Evolutionary conservation across 1,140 invertebrate genomes (phyloP), one percentile per base, ranked within the genome.

Genomic region (Dendroctonus valens): DNA sequence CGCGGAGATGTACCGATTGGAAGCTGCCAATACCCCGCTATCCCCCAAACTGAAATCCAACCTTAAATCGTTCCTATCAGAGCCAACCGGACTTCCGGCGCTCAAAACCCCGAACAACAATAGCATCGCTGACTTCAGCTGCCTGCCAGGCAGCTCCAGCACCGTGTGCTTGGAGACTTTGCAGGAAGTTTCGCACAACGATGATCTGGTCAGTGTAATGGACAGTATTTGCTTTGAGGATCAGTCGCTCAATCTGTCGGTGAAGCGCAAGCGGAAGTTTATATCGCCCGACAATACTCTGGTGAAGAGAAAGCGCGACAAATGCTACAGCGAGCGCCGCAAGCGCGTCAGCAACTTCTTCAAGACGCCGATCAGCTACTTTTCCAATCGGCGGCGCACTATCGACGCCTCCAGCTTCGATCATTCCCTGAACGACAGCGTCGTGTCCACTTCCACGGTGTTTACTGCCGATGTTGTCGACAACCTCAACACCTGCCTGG

Each of bases 321-420:
- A 73, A 49, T 76, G 74, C 50, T 76, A 72, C 46, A 76, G 74
- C 51, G 76, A 78, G 59, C 72, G 72, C 8, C 69, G 67, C 12
- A 73, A 70, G 40, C 74, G 72, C 64, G 71, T 78, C n/a, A 72
- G 74, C 0, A 70, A 68, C 46, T 74, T 78, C 50, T 77, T 78
- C 54, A 76, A 74, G 59, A 77, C 77, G 3, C 77, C 77, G 4
- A 65, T 78, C 4, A 74, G 70, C 49, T 77, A 76, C 68, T 74
- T 78, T 59, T 75, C 76, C 11, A 75, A 77, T 66, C 68, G 77
- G 11, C 62, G 77, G 54, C 68, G 75, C 9, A 78, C 77, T 0
- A 77, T 78, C 26, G 72, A 74, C 48, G 70, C 72, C 0, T 50
- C 70, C 5, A 70, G 26, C 61, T 69, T 71, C 38, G 72, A 69